Base-by-base conservation (phyloP, 2,113 vertebrate genomes). In the Hystrix brachyura region DNA sequence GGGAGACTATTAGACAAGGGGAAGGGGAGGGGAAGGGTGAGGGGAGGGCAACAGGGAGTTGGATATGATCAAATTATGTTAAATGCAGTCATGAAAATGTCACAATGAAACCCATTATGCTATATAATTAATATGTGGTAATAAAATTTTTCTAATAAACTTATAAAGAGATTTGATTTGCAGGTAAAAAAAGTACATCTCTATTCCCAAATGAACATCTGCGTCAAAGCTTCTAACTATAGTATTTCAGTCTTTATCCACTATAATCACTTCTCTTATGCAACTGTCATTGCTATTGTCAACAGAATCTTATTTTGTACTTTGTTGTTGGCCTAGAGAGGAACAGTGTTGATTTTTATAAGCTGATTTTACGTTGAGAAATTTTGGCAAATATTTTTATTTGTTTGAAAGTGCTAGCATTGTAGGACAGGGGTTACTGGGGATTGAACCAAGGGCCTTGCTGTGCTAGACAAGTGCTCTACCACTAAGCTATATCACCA, bases 281-380 rank as follows among this genome's bases (percentile, higher is more conserved):
- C 57, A 87, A 59, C 38, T 76, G 25, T 82, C 83, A 92, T 69
- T 67, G 60, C 43, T 67, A 25, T 43, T 87, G 5, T 76, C 34
- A 87, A 94, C 15, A 80, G 57, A 67, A 74, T 74, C 29, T 87
- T 55, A 90, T 59, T 88, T 87, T 92, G 60, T 78, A 27, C 69
- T 80, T 80, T 97, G 38, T 59, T 80, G 46, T 23, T 79, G 21
- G 15, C 12, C 38, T 46, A 83, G 57, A 76, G n/a, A 80, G 18
- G 15, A 95, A 87, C 1, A 13, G 7, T 57, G 32, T 25, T 72
- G 27, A 83, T 64, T 81, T 89, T 93, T 53, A 6, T 62, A 85
- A 95, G 29, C 38, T 88, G 53, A 84, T 19, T n/a, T 93, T 69
- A 10, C 67, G 74, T 46, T 34, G 14, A 93, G 82, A 65, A 88